Conservation (phyloP, 2,888 invertebrate species). For the Ethmia dodecea region DNA sequence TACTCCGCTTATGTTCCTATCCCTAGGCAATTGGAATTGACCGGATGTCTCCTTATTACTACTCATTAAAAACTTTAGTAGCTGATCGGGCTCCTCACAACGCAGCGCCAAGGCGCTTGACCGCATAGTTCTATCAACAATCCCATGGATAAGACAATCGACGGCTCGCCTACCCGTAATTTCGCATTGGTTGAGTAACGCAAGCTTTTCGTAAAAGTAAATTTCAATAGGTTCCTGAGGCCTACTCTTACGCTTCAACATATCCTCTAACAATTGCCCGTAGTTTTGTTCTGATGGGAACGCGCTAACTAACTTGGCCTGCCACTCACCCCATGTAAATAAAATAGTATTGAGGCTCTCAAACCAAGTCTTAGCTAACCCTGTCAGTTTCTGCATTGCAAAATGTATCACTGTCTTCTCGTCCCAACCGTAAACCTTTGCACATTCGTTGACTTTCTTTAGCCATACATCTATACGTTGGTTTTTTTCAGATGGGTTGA, state of each 20-base stretch:
- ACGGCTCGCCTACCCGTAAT: constrained; percentile 18
- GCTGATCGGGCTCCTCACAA: constrained; percentile 15
- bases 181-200: constrained; percentile 14
- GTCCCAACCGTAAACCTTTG: constrained; percentile 15
- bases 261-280: constrained; percentile 8
- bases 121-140: constrained; percentile 17
- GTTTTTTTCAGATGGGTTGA: constrained; percentile 16
- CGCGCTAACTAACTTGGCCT: constrained; percentile 12
- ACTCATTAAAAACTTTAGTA: constrained; percentile 17
- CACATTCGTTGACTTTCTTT: constrained; percentile 14
- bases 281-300: constrained; percentile 16
- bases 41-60: constrained; percentile 5
- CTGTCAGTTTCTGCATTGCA: constrained; percentile 20
- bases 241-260: constrained; percentile 12
- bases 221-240: constrained; percentile 11
- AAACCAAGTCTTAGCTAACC: constrained; percentile 20
- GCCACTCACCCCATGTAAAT: constrained; percentile 15
- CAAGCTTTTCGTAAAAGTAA: constrained; percentile 12
- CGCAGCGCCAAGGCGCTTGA: constrained; percentile 18
- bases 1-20: constrained; percentile 2
- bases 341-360: constrained; percentile 16
- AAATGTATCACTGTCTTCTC: constrained; percentile 14
- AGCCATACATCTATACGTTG: constrained; percentile 15
- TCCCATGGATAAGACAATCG: constrained; percentile 22
- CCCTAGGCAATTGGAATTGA: background rate